Conservation (phyloP, 2,113 vertebrate genomes). For the Coreoperca whiteheadi region DNA sequence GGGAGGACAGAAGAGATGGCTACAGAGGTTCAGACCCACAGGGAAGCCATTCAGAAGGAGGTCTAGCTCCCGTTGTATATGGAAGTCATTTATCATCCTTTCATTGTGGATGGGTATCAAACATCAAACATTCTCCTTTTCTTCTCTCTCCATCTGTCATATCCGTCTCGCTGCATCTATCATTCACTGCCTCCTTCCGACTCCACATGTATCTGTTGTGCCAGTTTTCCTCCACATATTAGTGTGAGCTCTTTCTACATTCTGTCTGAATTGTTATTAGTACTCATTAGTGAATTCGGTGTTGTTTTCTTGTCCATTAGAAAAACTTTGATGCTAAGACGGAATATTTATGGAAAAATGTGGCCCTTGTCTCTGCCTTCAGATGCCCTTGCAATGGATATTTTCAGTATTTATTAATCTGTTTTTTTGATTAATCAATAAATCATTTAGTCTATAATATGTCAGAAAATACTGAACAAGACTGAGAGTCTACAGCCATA, state of each 20-base stretch:
- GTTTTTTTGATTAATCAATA: background rate
- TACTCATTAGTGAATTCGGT: conserved; percentile 11
- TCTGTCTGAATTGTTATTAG: conserved; percentile 1
- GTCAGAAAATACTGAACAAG: background rate
- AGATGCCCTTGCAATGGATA: background rate
- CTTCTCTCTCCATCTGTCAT: conserved; percentile 65
- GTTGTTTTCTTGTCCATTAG: background rate
- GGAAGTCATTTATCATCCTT: conserved; percentile 71
- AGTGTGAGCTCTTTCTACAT: conserved; percentile 4
- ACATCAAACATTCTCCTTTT: conserved; percentile 66
- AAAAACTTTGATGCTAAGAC: background rate
- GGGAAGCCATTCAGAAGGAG: conserved; percentile 48
- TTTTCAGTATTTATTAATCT: background rate
- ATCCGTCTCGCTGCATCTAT: conserved; percentile 54
- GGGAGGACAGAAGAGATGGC: conserved; percentile 28
- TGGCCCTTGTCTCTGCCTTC: background rate
- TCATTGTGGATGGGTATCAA: conserved; percentile 53
- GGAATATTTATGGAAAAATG: conserved; percentile 8
- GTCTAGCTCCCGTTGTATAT: conserved; percentile 62
- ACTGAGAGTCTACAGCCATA: background rate
- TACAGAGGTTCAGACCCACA: conserved; percentile 31
- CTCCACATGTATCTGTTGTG: conserved; percentile 46
- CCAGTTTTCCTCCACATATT: background rate
- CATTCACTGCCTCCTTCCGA: conserved; percentile 40
- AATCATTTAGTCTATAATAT: background rate